Evolutionary conservation across 92 coral and sea anemone species (phyloP).

Genomic region (Paragorgia papillata): DNA sequence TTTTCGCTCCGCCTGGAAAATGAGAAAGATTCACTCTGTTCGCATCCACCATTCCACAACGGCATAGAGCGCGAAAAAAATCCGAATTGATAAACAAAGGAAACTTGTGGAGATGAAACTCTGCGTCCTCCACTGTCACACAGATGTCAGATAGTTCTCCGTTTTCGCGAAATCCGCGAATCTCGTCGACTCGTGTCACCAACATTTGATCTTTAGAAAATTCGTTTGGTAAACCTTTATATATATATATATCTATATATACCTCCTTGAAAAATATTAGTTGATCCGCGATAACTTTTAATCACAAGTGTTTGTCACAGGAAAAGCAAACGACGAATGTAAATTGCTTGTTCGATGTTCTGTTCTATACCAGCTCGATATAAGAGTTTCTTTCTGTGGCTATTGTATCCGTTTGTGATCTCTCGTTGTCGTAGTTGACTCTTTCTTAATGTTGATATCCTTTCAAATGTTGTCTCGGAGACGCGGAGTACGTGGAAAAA

Average conservation of each 20-base stretch:
- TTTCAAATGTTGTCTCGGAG: too few relatives aligned
- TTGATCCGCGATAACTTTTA: not conserved
- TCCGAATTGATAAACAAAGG: slow-evolving; percentile 43
- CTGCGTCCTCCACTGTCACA: slow-evolving; percentile 1
- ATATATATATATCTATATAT: too few relatives aligned
- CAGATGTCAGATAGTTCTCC: slow-evolving; percentile 41
- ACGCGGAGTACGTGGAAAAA: too few relatives aligned
- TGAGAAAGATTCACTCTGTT: slow-evolving; percentile 18
- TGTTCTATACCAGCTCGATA: too few relatives aligned
- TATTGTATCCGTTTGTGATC: too few relatives aligned
- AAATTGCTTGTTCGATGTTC: too few relatives aligned
- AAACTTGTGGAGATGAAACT: slow-evolving; percentile 44
- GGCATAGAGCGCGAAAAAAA: slow-evolving; percentile 45
- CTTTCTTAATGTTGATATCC: too few relatives aligned
- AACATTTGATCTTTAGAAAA: slow-evolving; percentile 4
- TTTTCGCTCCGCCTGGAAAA: slow-evolving; percentile 41
- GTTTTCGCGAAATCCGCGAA: slow-evolving; percentile 32
- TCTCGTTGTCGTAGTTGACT: too few relatives aligned
- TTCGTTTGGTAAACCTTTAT: too few relatives aligned
- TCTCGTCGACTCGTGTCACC: not conserved
- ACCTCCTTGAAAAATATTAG: too few relatives aligned
- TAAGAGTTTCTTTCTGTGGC: too few relatives aligned
- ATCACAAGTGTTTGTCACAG: not conserved
- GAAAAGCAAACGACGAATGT: too few relatives aligned
- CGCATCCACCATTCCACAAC: slow-evolving; percentile 39